Conservation (phyloP, 53 echinoderm and acorn worm genomes). For the Echinometra lucunter region DNA sequence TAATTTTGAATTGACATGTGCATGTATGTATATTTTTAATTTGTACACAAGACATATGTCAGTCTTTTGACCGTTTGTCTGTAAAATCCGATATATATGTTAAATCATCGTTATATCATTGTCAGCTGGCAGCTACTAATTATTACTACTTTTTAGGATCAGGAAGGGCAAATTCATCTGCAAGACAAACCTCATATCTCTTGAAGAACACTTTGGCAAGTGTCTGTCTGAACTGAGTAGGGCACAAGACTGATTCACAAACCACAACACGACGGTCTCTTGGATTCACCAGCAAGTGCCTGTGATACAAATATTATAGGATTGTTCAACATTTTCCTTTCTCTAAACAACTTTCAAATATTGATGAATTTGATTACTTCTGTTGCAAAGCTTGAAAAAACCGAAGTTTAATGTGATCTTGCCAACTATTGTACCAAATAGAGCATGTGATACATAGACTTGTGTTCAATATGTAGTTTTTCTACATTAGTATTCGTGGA, state of each 20-base stretch:
- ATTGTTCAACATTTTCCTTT: neutral
- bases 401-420: neutral
- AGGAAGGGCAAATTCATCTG: neutral
- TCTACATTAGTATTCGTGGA: too few relatives aligned
- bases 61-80: too few relatives aligned
- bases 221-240: slow-evolving; percentile 92
- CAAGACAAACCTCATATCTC: slow-evolving; percentile 90
- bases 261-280: slow-evolving; percentile 90
- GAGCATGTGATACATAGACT: neutral
- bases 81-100: too few relatives aligned
- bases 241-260: slow-evolving; percentile 94
- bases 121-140: neutral
- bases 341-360: too few relatives aligned
- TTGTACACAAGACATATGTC: too few relatives aligned
- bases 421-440: neutral
- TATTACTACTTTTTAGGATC: neutral
- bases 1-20: too few relatives aligned
- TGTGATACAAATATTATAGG: slow-evolving; percentile 38
- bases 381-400: too few relatives aligned
- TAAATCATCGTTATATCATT: too few relatives aligned
- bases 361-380: too few relatives aligned
- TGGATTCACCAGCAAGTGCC: slow-evolving; percentile 95
- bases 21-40: too few relatives aligned
- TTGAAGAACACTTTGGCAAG: slow-evolving; percentile 96
- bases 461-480: too few relatives aligned